phyloP scores from a whole-genome alignment of 2,113 vertebrate species.

The Paedocypris sp. region DNA sequence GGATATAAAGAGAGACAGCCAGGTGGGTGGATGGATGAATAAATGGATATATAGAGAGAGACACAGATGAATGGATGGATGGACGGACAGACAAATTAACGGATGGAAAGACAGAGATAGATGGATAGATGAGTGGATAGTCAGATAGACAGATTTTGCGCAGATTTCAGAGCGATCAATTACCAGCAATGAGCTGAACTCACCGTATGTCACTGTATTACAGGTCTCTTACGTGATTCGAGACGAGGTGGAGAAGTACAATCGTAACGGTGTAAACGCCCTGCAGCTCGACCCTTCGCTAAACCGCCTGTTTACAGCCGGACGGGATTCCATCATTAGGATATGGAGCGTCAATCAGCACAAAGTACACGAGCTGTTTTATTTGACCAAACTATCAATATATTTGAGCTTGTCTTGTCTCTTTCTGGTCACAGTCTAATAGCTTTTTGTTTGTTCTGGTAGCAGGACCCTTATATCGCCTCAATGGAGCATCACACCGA shows the following conservation, averaged over 20 bases:
- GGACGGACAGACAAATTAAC: no score
- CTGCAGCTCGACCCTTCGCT: slow-evolving; percentile 88
- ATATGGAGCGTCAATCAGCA: slow-evolving; percentile 99
- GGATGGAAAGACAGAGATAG: no score
- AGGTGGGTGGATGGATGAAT: no score
- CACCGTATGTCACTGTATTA: neutral
- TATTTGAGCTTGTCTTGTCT: neutral
- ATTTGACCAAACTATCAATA: neutral
- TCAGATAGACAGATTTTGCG: no score
- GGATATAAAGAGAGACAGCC: no score
- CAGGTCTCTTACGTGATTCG: slow-evolving; percentile 97
- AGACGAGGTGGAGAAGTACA: slow-evolving; percentile 97
- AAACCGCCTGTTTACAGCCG: slow-evolving; percentile 93
- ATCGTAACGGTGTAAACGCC: slow-evolving; percentile 92
- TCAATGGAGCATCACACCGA: slow-evolving; percentile 99
- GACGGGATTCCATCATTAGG: slow-evolving; percentile 92
- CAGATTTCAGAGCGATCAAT: no score
- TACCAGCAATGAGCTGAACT: no score
- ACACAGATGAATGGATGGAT: no score
- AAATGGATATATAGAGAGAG: no score
- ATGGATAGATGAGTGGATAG: no score
- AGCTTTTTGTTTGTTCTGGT: slow-evolving; percentile 43
- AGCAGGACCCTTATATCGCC: slow-evolving; percentile 97
- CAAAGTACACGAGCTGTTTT: slow-evolving; percentile 66
- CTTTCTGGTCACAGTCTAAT: neutral